Evolutionary conservation across 2,888 invertebrate genomes (phyloP), one percentile per base, ranked within the genome.

Genomic region (Drosophila kambysellisi): DNA sequence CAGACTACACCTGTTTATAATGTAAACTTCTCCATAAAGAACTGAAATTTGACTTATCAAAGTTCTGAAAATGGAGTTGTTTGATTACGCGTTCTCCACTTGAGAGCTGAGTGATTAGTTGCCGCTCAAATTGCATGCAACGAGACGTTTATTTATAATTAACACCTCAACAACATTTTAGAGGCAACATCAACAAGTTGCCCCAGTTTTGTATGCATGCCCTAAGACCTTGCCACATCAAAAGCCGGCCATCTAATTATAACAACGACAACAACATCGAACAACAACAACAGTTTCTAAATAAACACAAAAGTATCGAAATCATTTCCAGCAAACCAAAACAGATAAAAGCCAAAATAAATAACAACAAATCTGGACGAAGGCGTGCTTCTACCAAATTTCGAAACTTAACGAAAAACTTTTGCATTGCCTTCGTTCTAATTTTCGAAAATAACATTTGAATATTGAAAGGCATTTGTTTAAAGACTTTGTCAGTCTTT

Each of bases 381-480:
- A 66, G 5, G 52, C 61, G 71, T 59, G 81, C 59, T 60, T 60
- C 59, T 73, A 81, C 60, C 60, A 61, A 76, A 74, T 85, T 89
- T 84, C 84, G 89, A 85, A 82, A 84, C 78, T 68, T 54, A 32
- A 74, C 72, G 74, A 86, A 69, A 43, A 46, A 9, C 39, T 59
- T 75, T 69, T 80, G 48, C 54, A 46, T 59, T 70, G 52, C 43
- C 56, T 75, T 64, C 72, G 77, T 74, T 66, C 75, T 65, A 57
- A 50, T 58, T 82, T 78, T 85, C 88, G 89, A 88, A 82, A 84
- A 89, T 89, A 89, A 89, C 66, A 71, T 79, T 70, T 15, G 70
- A 64, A 69, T 70, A 59, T 62, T 74, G 70, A 74, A 74, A 82
- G 51, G 69, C 83, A 86, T 81, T 73, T 57, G 79, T 66, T 62